Conservation (phyloP, 2,888 invertebrate species). For the Hymenopus coronatus region DNA sequence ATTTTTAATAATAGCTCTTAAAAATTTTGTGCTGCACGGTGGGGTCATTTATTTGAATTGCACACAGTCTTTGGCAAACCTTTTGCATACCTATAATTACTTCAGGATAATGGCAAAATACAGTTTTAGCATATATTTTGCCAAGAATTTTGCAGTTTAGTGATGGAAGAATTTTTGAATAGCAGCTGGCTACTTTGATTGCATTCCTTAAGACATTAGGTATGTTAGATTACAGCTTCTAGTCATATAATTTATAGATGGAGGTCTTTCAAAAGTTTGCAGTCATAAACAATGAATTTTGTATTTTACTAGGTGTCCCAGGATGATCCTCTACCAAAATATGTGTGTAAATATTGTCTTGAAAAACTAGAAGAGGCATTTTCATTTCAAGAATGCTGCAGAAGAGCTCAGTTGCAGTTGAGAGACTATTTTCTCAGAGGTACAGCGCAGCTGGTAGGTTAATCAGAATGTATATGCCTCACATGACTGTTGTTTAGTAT, state of each 20-base stretch:
- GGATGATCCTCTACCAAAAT: conserved; percentile 23
- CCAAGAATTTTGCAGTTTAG: not conserved
- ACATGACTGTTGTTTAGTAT: not conserved
- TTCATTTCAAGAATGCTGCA: conserved; percentile 16
- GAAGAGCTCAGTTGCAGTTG: conserved; percentile 4
- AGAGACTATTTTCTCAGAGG: not conserved
- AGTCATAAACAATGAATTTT: not conserved
- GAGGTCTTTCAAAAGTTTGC: not conserved
- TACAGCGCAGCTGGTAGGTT: not conserved
- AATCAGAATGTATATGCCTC: not conserved
- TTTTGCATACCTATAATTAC: not conserved
- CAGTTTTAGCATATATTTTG: too few relatives aligned
- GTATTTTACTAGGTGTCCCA: conserved; percentile 8
- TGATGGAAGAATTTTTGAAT: not conserved
- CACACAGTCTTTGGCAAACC: not conserved
- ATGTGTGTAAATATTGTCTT: conserved; percentile 9
- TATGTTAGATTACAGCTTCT: not conserved
- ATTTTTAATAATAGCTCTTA: too few relatives aligned
- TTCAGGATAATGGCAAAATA: too few relatives aligned
- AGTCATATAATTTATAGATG: not conserved
- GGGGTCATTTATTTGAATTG: too few relatives aligned
- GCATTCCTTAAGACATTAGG: not conserved
- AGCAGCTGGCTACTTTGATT: not conserved
- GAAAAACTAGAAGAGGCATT: not conserved
- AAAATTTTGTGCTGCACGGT: too few relatives aligned